A percentile compares a stretch with the other conserved stretches of the same genome.
These are phyloP conservation scores for Lochmaea crataegi DNA, from an alignment of 2,888 invertebrate genomes.

Conservation along the genomic window DNA sequence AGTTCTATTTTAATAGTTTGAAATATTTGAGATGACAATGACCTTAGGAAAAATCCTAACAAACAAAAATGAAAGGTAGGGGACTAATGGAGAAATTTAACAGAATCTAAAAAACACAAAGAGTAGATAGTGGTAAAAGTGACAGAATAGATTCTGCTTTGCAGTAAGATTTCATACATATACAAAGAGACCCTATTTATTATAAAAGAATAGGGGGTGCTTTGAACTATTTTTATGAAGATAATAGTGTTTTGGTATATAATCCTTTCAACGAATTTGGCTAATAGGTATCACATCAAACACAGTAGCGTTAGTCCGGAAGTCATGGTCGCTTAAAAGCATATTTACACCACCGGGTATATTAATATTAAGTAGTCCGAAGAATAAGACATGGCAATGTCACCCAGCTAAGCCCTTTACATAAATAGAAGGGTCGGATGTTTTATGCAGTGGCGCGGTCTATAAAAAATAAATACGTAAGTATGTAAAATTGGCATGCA, in stretches of 20 bases:
- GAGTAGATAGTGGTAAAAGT: too few species aligned
- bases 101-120: too few species aligned
- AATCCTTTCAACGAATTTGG: slow-evolving; percentile 37
- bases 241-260: background rate
- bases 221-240: slow-evolving; percentile 2
- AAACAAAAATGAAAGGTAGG: too few species aligned
- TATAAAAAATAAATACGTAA: background rate
- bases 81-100: too few species aligned
- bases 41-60: too few species aligned
- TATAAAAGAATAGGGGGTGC: background rate
- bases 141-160: too few species aligned
- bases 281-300: slow-evolving; percentile 44
- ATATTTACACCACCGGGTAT: slow-evolving; percentile 53
- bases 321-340: slow-evolving; percentile 57
- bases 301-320: slow-evolving; percentile 39
- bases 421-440: slow-evolving; percentile 27
- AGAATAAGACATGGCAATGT: slow-evolving; percentile 43
- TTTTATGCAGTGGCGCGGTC: slow-evolving; percentile 20
- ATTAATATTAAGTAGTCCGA: slow-evolving; percentile 58
- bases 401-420: slow-evolving; percentile 44
- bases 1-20: too few species aligned
- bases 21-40: too few species aligned
- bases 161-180: too few species aligned
- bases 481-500: too few species aligned
- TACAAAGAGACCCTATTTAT: too few species aligned